Evolutionary conservation across 2,113 vertebrate genomes (phyloP).

Genomic region (Xenus cinereus): DNA sequence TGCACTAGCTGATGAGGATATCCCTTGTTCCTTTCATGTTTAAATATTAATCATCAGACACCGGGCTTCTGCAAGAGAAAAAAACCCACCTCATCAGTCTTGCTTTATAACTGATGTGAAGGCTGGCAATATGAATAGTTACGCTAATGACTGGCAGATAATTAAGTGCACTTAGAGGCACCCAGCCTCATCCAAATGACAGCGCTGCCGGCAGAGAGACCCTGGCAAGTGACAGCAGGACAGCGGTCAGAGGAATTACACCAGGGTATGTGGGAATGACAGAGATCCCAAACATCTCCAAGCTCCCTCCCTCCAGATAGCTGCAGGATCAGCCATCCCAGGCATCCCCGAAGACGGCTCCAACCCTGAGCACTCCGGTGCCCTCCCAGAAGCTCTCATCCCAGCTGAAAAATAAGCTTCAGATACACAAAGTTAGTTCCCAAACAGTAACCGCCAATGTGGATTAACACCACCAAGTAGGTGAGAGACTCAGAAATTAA

Average conservation of each 20-base stretch:
- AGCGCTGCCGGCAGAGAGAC: not conserved
- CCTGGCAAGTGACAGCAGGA: not conserved
- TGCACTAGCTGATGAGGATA: not conserved
- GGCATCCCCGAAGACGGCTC: not conserved
- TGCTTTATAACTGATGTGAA: not conserved
- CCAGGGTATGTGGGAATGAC: rapidly evolving
- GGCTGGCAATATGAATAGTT: not conserved
- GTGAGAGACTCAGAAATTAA: not conserved
- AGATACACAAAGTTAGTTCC: not conserved
- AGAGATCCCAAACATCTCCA: not conserved
- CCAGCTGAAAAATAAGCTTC: not conserved
- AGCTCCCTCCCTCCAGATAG: not conserved
- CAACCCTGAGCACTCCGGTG: not conserved
- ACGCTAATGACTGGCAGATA: not conserved
- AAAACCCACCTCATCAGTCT: not conserved
- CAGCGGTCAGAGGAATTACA: not conserved
- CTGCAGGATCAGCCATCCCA: not conserved
- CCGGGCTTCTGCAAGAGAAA: not conserved
- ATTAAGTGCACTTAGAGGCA: not conserved
- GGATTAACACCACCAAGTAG: not conserved
- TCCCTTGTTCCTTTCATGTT: not conserved
- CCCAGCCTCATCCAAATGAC: not conserved
- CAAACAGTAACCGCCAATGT: not conserved
- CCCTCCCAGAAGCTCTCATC: not conserved
- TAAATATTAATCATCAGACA: not conserved